phyloP scores from a whole-genome alignment of 2,888 invertebrate genomes.

The Spodoptera littoralis region DNA sequence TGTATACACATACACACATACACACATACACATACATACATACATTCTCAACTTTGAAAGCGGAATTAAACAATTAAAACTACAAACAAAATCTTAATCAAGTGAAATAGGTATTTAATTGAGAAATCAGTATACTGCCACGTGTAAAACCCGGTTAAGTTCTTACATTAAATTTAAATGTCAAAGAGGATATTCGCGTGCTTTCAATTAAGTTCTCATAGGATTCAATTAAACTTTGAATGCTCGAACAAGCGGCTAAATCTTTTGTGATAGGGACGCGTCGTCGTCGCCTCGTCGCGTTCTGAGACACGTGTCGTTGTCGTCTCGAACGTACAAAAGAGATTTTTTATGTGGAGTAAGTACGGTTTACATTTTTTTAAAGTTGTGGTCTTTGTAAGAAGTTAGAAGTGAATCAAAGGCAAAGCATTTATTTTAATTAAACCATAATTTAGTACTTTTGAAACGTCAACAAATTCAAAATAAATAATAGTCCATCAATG shows the following conservation, averaged over 20 bases:
- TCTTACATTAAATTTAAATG: slow-evolving; percentile 30
- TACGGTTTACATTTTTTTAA: too few relatives aligned
- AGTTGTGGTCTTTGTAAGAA: too few relatives aligned
- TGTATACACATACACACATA: too few relatives aligned
- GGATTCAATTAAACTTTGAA: slow-evolving; percentile 53
- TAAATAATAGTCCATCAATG: too few relatives aligned
- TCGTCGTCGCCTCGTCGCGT: slow-evolving; percentile 1
- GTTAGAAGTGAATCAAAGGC: too few relatives aligned
- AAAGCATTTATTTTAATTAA: too few relatives aligned
- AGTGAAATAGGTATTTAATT: slow-evolving; percentile 11
- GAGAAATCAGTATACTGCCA: slow-evolving; percentile 11
- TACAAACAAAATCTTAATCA: slow-evolving; percentile 3
- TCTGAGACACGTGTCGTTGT: slow-evolving; percentile 22
- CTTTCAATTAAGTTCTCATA: slow-evolving; percentile 40
- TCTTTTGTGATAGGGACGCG: slow-evolving; percentile 38
- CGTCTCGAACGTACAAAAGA: slow-evolving; percentile 13
- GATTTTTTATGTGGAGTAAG: background rate
- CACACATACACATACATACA: too few relatives aligned
- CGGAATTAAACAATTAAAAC: slow-evolving; percentile 1
- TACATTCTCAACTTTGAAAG: background rate
- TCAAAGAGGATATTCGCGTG: slow-evolving; percentile 28
- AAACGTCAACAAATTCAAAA: too few relatives aligned
- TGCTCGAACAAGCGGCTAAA: slow-evolving; percentile 28
- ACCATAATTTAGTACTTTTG: too few relatives aligned
- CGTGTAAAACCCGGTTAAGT: slow-evolving; percentile 14